Evolutionary conservation across 2,797 vertebrate species (phyloP).

Genomic region (Ciconia nigra): DNA sequence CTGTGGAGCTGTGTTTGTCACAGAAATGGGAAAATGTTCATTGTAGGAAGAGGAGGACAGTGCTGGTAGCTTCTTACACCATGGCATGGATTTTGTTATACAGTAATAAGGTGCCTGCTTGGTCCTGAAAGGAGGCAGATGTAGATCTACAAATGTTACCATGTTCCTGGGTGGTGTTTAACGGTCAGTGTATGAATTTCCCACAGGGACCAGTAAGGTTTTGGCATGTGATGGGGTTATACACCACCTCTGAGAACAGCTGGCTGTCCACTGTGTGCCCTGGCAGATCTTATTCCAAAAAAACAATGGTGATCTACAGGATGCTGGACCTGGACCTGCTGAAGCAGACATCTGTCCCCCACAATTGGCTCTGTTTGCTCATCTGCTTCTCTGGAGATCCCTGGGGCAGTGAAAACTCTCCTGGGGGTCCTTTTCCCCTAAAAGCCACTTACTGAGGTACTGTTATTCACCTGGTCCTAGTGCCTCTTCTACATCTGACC

Average conservation of each 20-base stretch:
- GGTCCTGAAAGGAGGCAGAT: not conserved
- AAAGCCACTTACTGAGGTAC: not conserved
- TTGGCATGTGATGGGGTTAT: not conserved
- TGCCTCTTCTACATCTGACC: not conserved
- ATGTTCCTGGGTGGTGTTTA: not conserved
- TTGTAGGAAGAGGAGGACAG: not conserved
- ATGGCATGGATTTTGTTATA: not conserved
- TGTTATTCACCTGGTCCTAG: not conserved
- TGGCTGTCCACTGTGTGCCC: not conserved
- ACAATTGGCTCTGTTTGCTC: not conserved
- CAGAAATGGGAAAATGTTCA: not conserved
- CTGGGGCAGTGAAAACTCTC: not conserved
- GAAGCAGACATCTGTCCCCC: not conserved
- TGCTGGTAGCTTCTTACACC: not conserved
- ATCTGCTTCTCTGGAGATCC: not conserved
- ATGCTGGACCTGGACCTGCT: not conserved
- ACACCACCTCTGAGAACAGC: not conserved
- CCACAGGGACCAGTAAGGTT: not conserved
- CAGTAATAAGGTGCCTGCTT: not conserved
- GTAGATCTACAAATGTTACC: too few species aligned
- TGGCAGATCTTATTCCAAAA: not conserved
- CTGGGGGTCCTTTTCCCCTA: not conserved
- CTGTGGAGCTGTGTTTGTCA: not conserved
- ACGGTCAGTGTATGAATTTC: not conserved
- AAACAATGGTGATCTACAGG: fast-evolving